phyloP scores from a whole-genome alignment of 2,113 vertebrate species.

The Chamaetylas fuelleborni region DNA sequence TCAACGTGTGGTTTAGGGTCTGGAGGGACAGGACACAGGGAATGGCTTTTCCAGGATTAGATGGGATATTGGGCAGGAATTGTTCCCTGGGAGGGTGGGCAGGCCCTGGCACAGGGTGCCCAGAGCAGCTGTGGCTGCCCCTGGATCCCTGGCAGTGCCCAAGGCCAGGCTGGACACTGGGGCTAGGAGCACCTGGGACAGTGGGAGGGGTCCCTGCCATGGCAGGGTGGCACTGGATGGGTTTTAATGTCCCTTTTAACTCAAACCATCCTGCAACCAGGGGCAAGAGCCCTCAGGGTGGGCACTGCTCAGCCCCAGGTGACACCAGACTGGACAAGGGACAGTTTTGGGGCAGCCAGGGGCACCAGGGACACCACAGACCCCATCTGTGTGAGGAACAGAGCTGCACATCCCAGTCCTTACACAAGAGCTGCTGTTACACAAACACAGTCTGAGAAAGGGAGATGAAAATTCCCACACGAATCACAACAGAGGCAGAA shows the following conservation, averaged over 20 bases:
- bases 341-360: not conserved
- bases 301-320: not conserved
- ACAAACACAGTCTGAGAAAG: not conserved
- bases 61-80: not conserved
- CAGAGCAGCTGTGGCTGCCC: not conserved
- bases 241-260: not conserved
- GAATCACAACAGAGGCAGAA: not conserved
- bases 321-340: not conserved
- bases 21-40: accelerated
- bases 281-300: not conserved
- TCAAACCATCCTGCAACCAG: too few species aligned
- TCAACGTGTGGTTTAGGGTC: not conserved
- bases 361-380: not conserved
- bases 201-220: not conserved
- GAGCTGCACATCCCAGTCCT: too few species aligned
- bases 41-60: not conserved
- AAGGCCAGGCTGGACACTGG: not conserved
- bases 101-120: not conserved
- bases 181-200: not conserved
- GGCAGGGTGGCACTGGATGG: too few species aligned
- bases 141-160: not conserved
- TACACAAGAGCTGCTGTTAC: not conserved
- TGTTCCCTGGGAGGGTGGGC: not conserved
- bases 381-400: accelerated
- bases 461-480: slow-evolving; percentile 3